A percentile compares a stretch with the other conserved stretches of the same genome.
phyloP scores from a whole-genome alignment of 2,888 invertebrate species.

The Ceramica pisi region DNA sequence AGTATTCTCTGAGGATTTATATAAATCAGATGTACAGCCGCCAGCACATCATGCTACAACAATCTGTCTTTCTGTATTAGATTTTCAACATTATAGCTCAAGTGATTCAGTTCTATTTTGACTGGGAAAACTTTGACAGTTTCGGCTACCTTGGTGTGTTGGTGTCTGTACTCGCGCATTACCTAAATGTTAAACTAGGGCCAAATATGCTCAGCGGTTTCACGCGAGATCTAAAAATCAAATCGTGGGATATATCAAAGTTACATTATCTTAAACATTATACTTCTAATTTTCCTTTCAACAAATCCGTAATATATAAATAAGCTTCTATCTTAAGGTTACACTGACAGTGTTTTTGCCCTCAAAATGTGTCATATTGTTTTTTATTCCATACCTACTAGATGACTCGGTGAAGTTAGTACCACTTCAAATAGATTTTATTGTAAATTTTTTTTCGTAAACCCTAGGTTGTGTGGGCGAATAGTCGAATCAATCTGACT shows the following conservation, averaged over 20 bases:
- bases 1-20: constrained; percentile 31
- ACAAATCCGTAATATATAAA: constrained; percentile 25
- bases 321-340: constrained; percentile 12
- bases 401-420: background rate
- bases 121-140: no score
- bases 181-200: constrained; percentile 29
- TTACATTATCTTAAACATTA: constrained; percentile 25
- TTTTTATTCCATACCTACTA: constrained; percentile 6
- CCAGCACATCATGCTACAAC: no score
- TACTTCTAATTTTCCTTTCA: constrained; percentile 28
- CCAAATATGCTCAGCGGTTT: constrained; percentile 22
- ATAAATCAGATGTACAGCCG: constrained; percentile 2
- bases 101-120: no score
- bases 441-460: background rate
- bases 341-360: constrained; percentile 8
- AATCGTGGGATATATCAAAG: constrained; percentile 32
- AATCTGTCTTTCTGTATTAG: no score
- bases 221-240: constrained; percentile 28
- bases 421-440: background rate
- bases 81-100: no score
- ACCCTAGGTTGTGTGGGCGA: background rate
- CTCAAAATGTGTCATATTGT: constrained; percentile 10
- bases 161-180: constrained; percentile 14
- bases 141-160: no score
- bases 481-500: background rate